A percentile compares a stretch with the other conserved stretches of the same genome.
phyloP scores from a whole-genome alignment of 2,888 invertebrate species.

The Mythimna ferrago region DNA sequence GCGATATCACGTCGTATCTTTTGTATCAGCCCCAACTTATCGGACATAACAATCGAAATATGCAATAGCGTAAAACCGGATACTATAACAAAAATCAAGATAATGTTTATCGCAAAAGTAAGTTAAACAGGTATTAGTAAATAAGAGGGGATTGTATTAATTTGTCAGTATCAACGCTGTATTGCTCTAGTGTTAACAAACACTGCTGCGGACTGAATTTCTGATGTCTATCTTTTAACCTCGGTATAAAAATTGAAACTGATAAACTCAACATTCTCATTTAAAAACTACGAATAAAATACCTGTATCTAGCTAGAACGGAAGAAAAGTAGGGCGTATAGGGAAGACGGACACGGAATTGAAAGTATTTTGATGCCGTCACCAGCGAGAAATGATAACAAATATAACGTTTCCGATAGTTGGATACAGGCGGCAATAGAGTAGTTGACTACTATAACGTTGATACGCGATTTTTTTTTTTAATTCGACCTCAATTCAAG shows the following conservation, averaged over 20 bases:
- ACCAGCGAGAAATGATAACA: conserved; percentile 12
- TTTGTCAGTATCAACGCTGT: conserved; percentile 50
- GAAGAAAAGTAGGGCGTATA: conserved; percentile 36
- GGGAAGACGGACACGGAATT: conserved; percentile 7
- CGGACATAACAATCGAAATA: conserved; percentile 7
- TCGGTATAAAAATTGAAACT: neutral
- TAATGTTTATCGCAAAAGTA: neutral
- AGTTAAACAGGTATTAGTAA: conserved; percentile 15
- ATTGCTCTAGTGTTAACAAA: conserved; percentile 57
- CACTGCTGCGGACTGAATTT: conserved; percentile 66
- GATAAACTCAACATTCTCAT: neutral
- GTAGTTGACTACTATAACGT: conserved; percentile 38
- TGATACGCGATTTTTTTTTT: neutral
- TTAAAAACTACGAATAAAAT: neutral
- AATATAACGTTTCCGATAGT: conserved; percentile 25
- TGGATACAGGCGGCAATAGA: conserved; percentile 48
- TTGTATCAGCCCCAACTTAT: neutral
- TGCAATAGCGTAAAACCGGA: neutral
- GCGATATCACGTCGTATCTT: neutral
- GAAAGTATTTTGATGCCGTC: conserved; percentile 28
- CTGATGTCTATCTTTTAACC: conserved; percentile 20
- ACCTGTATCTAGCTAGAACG: conserved; percentile 54
- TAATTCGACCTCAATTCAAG: neutral
- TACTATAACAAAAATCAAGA: neutral
- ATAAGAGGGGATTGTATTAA: conserved; percentile 1